A percentile compares a stretch with the other conserved stretches of the same genome.
phyloP scores from a whole-genome alignment of 2,888 invertebrate genomes.

The Minunthozetes semirufus region DNA sequence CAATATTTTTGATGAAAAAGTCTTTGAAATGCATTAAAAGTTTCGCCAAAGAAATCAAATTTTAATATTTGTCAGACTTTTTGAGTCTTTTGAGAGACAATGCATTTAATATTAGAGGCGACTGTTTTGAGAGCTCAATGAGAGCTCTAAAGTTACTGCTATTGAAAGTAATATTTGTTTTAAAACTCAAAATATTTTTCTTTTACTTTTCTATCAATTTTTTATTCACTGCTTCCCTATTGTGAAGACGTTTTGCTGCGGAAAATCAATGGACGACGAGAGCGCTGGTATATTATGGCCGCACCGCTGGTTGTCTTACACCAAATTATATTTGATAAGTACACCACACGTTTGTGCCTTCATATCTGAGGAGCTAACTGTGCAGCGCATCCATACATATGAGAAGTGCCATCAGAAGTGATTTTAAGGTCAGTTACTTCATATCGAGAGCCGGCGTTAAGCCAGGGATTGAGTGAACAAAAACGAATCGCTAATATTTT shows the following conservation, averaged over 20 bases:
- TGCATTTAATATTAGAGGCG: too few relatives aligned
- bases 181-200: too few relatives aligned
- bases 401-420: background rate
- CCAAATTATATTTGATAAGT: background rate
- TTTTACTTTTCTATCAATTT: background rate
- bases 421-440: slow-evolving; percentile 15
- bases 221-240: background rate
- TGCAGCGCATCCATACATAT: background rate
- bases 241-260: background rate
- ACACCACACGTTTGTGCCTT: background rate
- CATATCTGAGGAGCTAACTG: background rate
- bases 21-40: too few relatives aligned
- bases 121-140: too few relatives aligned
- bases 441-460: background rate
- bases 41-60: too few relatives aligned
- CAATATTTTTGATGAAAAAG: too few relatives aligned
- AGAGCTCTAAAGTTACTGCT: background rate
- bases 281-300: background rate
- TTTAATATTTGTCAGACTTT: too few relatives aligned
- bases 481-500: background rate
- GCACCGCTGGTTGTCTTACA: slow-evolving; percentile 21
- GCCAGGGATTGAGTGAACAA: background rate
- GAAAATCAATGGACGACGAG: background rate
- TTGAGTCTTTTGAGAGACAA: too few relatives aligned
- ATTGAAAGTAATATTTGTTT: slow-evolving; percentile 10